Evolutionary conservation across 2,888 invertebrate genomes (phyloP).

Genomic region (Hypsopygia costalis): DNA sequence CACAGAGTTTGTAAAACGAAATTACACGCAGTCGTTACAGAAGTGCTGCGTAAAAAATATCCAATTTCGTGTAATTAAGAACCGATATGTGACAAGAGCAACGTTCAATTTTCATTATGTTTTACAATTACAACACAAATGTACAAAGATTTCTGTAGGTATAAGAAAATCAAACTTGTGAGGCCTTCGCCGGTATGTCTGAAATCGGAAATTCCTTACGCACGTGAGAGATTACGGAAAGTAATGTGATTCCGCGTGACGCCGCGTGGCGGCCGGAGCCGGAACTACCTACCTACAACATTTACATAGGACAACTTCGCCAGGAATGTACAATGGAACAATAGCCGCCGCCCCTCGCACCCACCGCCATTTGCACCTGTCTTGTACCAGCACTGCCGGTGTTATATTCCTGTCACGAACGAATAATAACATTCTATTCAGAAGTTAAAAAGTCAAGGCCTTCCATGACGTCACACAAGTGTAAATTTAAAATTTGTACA

Average conservation of each 20-base stretch:
- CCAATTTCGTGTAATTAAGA: conserved; percentile 4
- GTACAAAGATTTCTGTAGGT: neutral
- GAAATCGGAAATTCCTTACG: conserved; percentile 8
- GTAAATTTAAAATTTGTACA: too few species aligned
- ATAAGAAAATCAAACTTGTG: neutral
- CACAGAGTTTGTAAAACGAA: conserved; percentile 33
- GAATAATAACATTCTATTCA: too few species aligned
- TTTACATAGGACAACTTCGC: conserved; percentile 42
- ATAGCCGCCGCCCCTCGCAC: conserved; percentile 5
- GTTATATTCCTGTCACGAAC: too few species aligned
- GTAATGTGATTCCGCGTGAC: conserved; percentile 15
- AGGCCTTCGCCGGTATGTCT: neutral
- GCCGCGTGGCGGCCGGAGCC: conserved; percentile 19
- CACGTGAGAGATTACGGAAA: conserved; percentile 7
- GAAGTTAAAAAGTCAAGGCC: too few species aligned
- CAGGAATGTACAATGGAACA: conserved; percentile 23
- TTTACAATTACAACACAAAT: neutral
- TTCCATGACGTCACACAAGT: too few species aligned
- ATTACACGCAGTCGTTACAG: conserved; percentile 22
- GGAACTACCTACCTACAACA: conserved; percentile 40
- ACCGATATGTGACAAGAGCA: neutral
- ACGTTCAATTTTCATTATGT: too few species aligned
- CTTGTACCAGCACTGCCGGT: too few species aligned
- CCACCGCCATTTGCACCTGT: neutral
- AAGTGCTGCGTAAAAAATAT: neutral